Conservation (phyloP, 2,888 invertebrate genomes). For the Melinopterus prodromus region DNA sequence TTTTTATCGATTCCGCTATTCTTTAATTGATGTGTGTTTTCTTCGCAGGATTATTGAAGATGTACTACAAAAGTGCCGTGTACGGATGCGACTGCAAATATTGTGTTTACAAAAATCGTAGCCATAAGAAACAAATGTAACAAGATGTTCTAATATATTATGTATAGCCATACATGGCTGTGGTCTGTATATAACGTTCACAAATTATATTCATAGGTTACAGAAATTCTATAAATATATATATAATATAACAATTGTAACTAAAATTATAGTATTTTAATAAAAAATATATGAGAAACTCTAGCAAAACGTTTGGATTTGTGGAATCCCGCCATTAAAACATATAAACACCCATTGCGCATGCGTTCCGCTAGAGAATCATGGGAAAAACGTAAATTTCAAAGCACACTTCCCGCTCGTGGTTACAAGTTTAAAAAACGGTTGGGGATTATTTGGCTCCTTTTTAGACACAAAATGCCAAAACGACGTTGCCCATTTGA, state of each 20-base stretch:
- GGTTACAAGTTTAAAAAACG: not conserved
- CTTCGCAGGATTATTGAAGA: constrained; percentile 66
- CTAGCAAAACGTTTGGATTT: not conserved
- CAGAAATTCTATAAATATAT: constrained; percentile 12
- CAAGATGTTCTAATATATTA: not conserved
- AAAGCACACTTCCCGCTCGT: not conserved
- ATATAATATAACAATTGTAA: constrained; percentile 6
- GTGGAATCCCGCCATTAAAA: no score
- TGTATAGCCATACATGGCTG: constrained; percentile 20
- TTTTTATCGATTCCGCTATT: constrained; percentile 11
- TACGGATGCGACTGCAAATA: constrained; percentile 74
- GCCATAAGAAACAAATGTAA: constrained; percentile 29
- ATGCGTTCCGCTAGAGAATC: not conserved
- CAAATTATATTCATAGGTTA: constrained; percentile 9
- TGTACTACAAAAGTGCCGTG: constrained; percentile 69
- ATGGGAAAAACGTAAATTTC: not conserved
- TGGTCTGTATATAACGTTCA: constrained; percentile 12
- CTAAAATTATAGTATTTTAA: constrained; percentile 4
- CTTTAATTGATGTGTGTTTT: not conserved
- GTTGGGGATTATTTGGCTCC: not conserved
- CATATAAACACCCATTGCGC: not conserved
- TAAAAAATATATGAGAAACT: not conserved
- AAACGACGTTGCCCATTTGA: constrained; percentile 46
- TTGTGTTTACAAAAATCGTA: constrained; percentile 63
- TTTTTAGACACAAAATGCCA: constrained; percentile 38